Evolutionary conservation across 2,113 vertebrate species (phyloP), one percentile per base, ranked within the genome.

Genomic region (Alouatta palliata): DNA sequence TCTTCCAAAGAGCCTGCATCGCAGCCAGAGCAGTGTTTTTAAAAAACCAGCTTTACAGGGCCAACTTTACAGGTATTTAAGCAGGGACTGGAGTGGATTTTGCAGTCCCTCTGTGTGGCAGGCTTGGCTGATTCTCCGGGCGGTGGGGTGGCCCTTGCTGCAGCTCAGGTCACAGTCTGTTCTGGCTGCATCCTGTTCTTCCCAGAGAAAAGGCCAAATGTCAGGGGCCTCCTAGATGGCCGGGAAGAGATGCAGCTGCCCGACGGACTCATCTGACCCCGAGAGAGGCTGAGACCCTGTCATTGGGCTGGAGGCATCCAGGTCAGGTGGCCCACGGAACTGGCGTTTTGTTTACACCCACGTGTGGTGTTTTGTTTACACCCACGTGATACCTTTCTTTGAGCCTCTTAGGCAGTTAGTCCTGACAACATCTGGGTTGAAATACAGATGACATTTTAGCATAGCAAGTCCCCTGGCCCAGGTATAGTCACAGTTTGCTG

Each of bases 401-500:
- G 35, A 43, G 27, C n/a, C 35, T 19, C 27, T 77, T 47, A 25
- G 76, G 68, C 30, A 35, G 23, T 6, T n/a, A 23, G 56, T 76
- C 64, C 64, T 68, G 54, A 25, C 10, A 35, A 10, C 9, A 17
- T 54, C 3, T 27, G 7, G 90, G 45, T 0, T 30, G 56, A 56
- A 45, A 25, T 12, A 58, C 6, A n/a, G 61, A 40, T 3, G 9
- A 66, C 30, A 14, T 11, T 32, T 76, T 68, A 8, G 37, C 3
- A 21, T 17, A 8, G 70, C 2, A 8, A 43, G 54, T 11, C n/a
- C 45, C 17, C 52, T 35, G 64, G 30, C 52, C 47, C 8, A 6
- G 2, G 23, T 3, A 0, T 16, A 6, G n/a, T 75, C 61, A 35
- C 0, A 1, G 27, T n/a, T 14, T 61, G 20, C 77, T 66, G 19